Evolutionary conservation across 2,888 invertebrate species (phyloP).

Genomic region (Oscheius sp.): DNA sequence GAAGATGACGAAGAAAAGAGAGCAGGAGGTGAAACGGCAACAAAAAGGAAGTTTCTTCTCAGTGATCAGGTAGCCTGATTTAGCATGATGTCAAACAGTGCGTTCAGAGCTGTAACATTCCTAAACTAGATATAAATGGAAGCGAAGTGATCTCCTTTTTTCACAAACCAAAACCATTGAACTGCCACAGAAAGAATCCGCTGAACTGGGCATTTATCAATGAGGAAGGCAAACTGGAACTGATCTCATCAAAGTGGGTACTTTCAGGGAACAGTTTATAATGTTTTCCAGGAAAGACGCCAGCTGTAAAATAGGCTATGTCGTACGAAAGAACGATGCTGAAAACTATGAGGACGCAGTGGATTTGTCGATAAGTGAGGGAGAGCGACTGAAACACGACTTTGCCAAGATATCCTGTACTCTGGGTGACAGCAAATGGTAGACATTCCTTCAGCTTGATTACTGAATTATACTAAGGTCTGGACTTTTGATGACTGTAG

Average conservation of each 20-base stretch:
- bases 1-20: slow-evolving; percentile 2
- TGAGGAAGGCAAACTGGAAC: slow-evolving; percentile 54
- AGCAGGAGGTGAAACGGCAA: not conserved
- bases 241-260: slow-evolving; percentile 47
- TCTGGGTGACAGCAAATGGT: slow-evolving; percentile 10
- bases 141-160: slow-evolving; percentile 66
- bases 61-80: slow-evolving; percentile 8
- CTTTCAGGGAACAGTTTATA: not conserved
- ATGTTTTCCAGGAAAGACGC: slow-evolving; percentile 42
- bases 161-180: slow-evolving; percentile 52
- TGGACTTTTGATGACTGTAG: slow-evolving; percentile 48
- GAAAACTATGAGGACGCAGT: slow-evolving; percentile 36
- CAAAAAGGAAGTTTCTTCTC: slow-evolving; percentile 10
- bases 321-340: slow-evolving; percentile 47
- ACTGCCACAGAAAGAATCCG: slow-evolving; percentile 48
- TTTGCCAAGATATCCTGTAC: slow-evolving; percentile 24
- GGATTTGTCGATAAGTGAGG: not conserved
- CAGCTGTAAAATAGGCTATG: slow-evolving; percentile 44
- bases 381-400: slow-evolving; percentile 22
- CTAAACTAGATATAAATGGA: slow-evolving; percentile 66
- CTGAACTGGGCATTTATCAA: slow-evolving; percentile 66
- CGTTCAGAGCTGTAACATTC: slow-evolving; percentile 63
- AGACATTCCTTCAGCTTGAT: not conserved
- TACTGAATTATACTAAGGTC: slow-evolving; percentile 29
- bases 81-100: not conserved